Base-by-base conservation (phyloP, 2,797 vertebrate species). In the Danio kyathit region DNA sequence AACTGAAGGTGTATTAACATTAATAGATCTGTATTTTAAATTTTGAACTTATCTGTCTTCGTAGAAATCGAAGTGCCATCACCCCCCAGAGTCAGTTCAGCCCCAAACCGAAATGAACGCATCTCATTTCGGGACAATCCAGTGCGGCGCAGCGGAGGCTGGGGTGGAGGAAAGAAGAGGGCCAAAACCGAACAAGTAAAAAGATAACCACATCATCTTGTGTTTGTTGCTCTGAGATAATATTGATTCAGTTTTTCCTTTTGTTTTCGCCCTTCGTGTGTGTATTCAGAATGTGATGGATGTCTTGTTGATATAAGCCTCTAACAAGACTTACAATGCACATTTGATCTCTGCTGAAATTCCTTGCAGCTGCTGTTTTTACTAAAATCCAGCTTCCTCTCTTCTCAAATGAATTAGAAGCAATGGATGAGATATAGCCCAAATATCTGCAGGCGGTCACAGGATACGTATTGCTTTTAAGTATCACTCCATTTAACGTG, bases 121-220 rank as follows among this genome's bases (percentile, higher is more conserved):
- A 94, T 97, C 84, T 98, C 97, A n/a, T 95, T 95, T 90, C 91
- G 95, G 82, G 95, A 97, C 89, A 92, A 93, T 87, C 94, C 94
- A 0, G 88, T 96, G 14, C 94, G 91, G 76, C 86, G 94, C 89
- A 98, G 97, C 0, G 86, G 93, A 80, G 96, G 97, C 90, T 98
- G 97, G 98, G 97, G 97, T 87, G 92, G 94, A 79, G 97, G 97
- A 82, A 98, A 94, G 93, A 96, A 94, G 93, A 94, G 95, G 86
- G 85, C 73, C 75, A 94, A 29, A 92, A 89, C 70, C 78, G 64
- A 86, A 82, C 87, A 94, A 93, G 90, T 95, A 91, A 87, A 86
- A 88, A 79, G 43, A 63, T 83, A 79, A 73, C 69, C 52, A 29
- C 54, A 9, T 79, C 65, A 41, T 41, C 41, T 57, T 44, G 43